These are phyloP conservation scores for Bradynema listronoti DNA, from an alignment of 1,140 invertebrate genomes.

Conservation along the genomic window DNA sequence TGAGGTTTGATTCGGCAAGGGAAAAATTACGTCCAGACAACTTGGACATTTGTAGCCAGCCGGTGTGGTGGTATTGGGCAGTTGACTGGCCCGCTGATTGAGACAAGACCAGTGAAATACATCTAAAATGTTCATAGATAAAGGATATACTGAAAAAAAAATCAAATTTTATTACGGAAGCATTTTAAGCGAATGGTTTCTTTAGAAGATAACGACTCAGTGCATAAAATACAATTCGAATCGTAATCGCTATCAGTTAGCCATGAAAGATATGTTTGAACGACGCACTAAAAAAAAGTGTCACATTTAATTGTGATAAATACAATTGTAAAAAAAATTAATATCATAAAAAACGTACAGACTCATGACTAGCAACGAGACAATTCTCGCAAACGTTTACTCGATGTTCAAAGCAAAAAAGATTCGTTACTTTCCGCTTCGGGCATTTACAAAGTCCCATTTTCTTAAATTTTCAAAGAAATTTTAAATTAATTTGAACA, in stretches of 20 bases:
- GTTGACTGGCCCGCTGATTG: conserved; percentile 65
- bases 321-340: conserved; percentile 4
- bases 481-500: too few relatives aligned
- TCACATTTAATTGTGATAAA: conserved; percentile 9
- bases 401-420: conserved; percentile 95
- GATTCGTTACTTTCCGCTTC: conserved; percentile 86
- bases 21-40: conserved; percentile 62
- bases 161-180: conserved; percentile 58
- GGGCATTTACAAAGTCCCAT: conserved; percentile 98
- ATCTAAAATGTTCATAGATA: conserved; percentile 63
- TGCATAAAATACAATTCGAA: conserved; percentile 78
- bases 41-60: conserved; percentile 80
- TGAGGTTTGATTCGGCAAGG: conserved; percentile 40
- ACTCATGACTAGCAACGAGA: conserved; percentile 80
- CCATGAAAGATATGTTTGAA: conserved; percentile 94
- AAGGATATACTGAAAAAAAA: conserved; percentile 5
- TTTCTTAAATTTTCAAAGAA: too few relatives aligned
- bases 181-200: conserved; percentile 71
- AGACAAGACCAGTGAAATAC: conserved; percentile 86
- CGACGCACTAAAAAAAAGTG: conserved; percentile 73
- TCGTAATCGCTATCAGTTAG: conserved; percentile 92
- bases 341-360: conserved; percentile 65
- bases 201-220: conserved; percentile 69
- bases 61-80: conserved; percentile 78
- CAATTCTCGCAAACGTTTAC: conserved; percentile 98